Percentiles rank a stretch among this genome's conserved stretches.
Evolutionary conservation across 1,140 invertebrate genomes (phyloP).

Genomic region (Homalodisca vitripennis): DNA sequence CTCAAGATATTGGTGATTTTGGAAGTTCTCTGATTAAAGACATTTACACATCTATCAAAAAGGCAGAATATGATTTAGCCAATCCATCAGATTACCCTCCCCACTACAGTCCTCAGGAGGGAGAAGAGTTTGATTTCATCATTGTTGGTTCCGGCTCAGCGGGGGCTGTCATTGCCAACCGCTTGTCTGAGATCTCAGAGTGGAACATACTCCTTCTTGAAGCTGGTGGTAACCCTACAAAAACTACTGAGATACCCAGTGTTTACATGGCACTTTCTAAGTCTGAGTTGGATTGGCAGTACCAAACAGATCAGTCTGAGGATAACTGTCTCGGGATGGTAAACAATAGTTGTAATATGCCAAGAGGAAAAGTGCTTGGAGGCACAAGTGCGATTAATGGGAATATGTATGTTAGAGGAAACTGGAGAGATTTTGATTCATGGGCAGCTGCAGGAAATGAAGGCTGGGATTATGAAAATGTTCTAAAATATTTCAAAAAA

Average conservation of each 20-base stretch:
- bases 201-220: slow-evolving; percentile 80
- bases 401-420: slow-evolving; percentile 93
- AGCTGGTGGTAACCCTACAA: slow-evolving; percentile 77
- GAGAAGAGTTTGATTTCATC: slow-evolving; percentile 71
- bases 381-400: slow-evolving; percentile 94
- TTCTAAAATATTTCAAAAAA: slow-evolving; percentile 85
- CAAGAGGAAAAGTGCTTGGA: slow-evolving; percentile 83
- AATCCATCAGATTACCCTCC: neutral
- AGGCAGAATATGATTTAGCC: slow-evolving; percentile 14
- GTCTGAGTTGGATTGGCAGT: slow-evolving; percentile 87
- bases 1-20: too few species aligned
- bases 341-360: slow-evolving; percentile 56
- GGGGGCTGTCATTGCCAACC: slow-evolving; percentile 84
- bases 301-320: slow-evolving; percentile 70
- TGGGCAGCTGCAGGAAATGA: slow-evolving; percentile 83
- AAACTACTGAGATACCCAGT: slow-evolving; percentile 73
- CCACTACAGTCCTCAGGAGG: slow-evolving; percentile 11
- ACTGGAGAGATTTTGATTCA: slow-evolving; percentile 84
- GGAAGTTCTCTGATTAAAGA: too few species aligned
- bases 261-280: slow-evolving; percentile 72
- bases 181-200: slow-evolving; percentile 76
- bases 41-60: neutral
- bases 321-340: slow-evolving; percentile 56
- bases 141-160: slow-evolving; percentile 86
- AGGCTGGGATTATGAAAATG: slow-evolving; percentile 87